Evolutionary conservation across 2,888 invertebrate genomes (phyloP).

Genomic region (Achlya flavicornis): DNA sequence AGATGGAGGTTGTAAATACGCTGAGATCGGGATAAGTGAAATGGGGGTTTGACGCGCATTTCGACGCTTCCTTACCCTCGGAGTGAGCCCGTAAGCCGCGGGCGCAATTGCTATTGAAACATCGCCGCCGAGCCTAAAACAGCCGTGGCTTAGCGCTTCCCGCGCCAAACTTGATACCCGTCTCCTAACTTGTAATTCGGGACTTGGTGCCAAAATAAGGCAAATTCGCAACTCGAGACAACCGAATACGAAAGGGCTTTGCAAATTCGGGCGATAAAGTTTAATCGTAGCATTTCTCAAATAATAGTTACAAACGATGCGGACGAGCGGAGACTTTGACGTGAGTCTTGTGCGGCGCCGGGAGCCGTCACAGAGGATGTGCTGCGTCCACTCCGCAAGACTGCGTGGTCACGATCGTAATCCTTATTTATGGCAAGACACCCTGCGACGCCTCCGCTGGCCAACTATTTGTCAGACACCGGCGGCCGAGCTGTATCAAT

Average conservation of each 20-base stretch:
- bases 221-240: constrained; percentile 69
- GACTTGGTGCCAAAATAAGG: constrained; percentile 77
- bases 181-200: constrained; percentile 77
- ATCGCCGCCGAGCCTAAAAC: constrained; percentile 71
- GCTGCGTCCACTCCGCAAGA: constrained; percentile 71
- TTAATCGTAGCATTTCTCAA: constrained; percentile 45
- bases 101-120: constrained; percentile 74
- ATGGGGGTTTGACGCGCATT: constrained; percentile 73
- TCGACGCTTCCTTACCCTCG: constrained; percentile 59
- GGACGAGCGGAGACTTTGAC: constrained; percentile 58
- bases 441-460: constrained; percentile 73
- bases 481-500: constrained; percentile 71
- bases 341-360: constrained; percentile 54
- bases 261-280: constrained; percentile 52
- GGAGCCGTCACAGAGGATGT: constrained; percentile 57
- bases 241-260: constrained; percentile 42
- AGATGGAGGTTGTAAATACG: constrained; percentile 43
- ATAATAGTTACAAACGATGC: constrained; percentile 55
- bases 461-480: constrained; percentile 78
- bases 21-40: constrained; percentile 65
- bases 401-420: constrained; percentile 76
- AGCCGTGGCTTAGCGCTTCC: constrained; percentile 73
- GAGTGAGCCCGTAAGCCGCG: constrained; percentile 72
- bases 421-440: constrained; percentile 84
- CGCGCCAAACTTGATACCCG: constrained; percentile 71